Percentiles rank a stretch among this genome's conserved stretches.
phyloP scores from a whole-genome alignment of 2,797 vertebrate species.

The Rhinichthys osculus region DNA sequence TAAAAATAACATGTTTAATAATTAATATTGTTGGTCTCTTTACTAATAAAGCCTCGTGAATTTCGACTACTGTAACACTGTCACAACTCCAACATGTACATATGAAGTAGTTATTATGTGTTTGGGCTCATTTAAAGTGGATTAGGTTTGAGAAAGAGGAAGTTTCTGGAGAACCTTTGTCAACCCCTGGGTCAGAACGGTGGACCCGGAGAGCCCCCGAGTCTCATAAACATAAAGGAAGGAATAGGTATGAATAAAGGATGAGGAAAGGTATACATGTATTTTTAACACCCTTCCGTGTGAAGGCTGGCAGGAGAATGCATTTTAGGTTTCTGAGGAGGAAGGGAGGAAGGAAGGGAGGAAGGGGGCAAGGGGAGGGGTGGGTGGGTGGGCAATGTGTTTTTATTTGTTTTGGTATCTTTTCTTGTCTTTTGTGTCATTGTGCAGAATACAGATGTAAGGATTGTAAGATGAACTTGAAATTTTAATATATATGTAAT shows the following conservation, averaged over 20 bases:
- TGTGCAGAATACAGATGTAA: constrained; percentile 22
- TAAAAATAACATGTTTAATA: background rate
- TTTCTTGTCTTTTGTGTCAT: constrained; percentile 63
- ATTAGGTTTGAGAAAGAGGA: constrained; percentile 78
- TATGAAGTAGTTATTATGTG: constrained; percentile 59
- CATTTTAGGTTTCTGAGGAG: constrained; percentile 58
- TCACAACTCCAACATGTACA: constrained; percentile 62
- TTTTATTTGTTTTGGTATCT: constrained; percentile 59
- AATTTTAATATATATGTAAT: background rate
- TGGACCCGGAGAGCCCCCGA: constrained; percentile 72
- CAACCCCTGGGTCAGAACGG: constrained; percentile 74
- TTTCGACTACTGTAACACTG: background rate
- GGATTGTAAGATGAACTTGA: constrained; percentile 29
- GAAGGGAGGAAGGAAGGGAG: constrained; percentile 48
- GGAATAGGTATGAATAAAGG: constrained; percentile 81
- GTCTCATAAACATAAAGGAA: constrained; percentile 84
- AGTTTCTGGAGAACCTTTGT: constrained; percentile 72
- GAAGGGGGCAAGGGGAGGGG: constrained; percentile 56
- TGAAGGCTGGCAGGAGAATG: constrained; percentile 80
- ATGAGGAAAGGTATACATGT: constrained; percentile 84
- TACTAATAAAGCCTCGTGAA: background rate
- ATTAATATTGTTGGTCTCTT: constrained; percentile 1
- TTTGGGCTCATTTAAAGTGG: constrained; percentile 71
- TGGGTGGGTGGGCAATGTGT: constrained; percentile 53
- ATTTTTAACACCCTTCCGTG: constrained; percentile 81